Evolutionary conservation across 2,888 invertebrate genomes (phyloP), one percentile per base, ranked within the genome.

Genomic region (Sericinus montela): DNA sequence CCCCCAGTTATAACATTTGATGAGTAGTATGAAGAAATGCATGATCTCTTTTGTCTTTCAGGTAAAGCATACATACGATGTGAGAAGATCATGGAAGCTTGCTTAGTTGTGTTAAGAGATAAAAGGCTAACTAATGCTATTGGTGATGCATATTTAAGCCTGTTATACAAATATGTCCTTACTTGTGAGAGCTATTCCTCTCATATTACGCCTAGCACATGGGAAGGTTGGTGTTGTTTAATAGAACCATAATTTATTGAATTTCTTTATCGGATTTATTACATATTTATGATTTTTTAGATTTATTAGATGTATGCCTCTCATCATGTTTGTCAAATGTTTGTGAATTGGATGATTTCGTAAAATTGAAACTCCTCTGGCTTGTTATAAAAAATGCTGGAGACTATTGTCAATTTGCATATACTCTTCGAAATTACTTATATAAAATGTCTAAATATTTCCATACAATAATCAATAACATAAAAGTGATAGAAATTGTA

Each of bases 111-210:
- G 54, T 64, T 90, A 40, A 76, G 73, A 60, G 75, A 83, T 55
- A 69, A 58, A 45, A 69, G 77, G 1, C 56, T 81, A 60, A 53
- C 67, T 38, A 62, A 69, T 62, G 70, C 79, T 44, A 64, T 79
- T 62, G 90, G 90, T 44, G 86, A 90, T 66, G 82, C 87, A 14
- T 93, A 92, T 65, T 62, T 93, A 35, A 79, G 71, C 52, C 74
- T 92, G 43, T 62, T 93, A 28, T 81, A 82, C 52, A 90, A 90
- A 64, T 73, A 90, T 69, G 75, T 93, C 45, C 66, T 93, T 34
- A 67, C 87, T 8, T 80, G 81, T 66, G 76, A 86, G 51, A 65
- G 83, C 60, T 91, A 91, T 62, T 75, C 90, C 59, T 80, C 83
- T 3, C 72, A 74, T 50, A 89, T 93, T 40, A 70, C 81, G 37